Evolutionary conservation across 2,113 vertebrate species (phyloP).

Genomic region (Rana temporaria): DNA sequence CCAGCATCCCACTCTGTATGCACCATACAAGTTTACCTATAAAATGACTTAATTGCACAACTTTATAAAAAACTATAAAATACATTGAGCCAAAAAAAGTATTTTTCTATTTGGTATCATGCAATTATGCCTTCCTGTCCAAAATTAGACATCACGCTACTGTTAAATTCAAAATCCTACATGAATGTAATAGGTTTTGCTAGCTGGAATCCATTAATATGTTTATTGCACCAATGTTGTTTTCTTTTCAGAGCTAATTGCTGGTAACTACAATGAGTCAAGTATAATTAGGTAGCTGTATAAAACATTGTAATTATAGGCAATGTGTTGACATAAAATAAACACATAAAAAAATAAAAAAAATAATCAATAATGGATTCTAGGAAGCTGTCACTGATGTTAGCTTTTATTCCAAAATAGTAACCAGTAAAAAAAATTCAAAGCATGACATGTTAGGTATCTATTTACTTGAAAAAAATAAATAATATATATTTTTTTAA

Average conservation of each 20-base stretch:
- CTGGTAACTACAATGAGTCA: constrained; percentile 17
- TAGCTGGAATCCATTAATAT: background rate
- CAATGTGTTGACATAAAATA: background rate
- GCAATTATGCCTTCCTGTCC: no score
- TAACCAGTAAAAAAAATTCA: no score
- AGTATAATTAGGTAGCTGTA: constrained; percentile 16
- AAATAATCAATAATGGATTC: background rate
- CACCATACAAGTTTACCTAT: no score
- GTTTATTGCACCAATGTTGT: background rate
- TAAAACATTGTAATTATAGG: background rate
- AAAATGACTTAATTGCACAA: no score
- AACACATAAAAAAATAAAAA: background rate
- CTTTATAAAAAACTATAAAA: no score
- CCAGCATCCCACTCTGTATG: no score
- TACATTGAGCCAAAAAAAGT: no score
- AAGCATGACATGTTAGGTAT: no score
- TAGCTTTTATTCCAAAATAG: background rate
- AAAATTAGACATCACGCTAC: no score
- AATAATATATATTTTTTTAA: no score
- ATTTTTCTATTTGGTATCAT: no score
- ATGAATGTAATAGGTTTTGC: background rate
- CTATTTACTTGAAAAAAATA: no score
- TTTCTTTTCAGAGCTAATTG: constrained; percentile 13
- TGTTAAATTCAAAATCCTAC: background rate
- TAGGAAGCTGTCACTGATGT: background rate